These are phyloP conservation scores for Thymelicus lineola DNA, from an alignment of 2,888 invertebrate genomes.

Conservation along the genomic window DNA sequence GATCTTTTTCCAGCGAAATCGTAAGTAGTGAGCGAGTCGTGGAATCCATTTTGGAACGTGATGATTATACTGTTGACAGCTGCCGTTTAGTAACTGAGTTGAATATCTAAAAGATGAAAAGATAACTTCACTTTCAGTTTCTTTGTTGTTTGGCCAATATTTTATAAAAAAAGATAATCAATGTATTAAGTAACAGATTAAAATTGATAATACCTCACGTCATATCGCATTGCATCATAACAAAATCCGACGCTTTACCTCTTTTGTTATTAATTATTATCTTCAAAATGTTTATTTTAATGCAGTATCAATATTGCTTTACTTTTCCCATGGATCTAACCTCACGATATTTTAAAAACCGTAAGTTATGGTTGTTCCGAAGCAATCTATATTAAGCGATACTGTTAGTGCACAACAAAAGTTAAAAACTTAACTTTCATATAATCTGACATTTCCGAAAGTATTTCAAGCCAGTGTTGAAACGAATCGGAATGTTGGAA, in stretches of 20 bases:
- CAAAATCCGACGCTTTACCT: not conserved
- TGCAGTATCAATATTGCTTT: no score
- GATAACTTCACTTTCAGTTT: slow-evolving; percentile 22
- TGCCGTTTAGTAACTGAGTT: slow-evolving; percentile 23
- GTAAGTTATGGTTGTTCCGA: no score
- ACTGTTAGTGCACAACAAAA: no score
- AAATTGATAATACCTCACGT: no score
- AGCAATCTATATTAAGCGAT: no score
- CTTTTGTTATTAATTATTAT: not conserved
- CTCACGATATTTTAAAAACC: no score
- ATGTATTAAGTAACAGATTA: not conserved
- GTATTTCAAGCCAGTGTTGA: not conserved
- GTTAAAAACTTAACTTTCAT: not conserved
- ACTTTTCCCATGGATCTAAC: no score
- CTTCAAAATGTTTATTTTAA: not conserved
- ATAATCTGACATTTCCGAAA: not conserved
- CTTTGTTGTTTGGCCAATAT: slow-evolving; percentile 1
- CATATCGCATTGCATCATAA: no score
- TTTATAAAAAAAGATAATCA: not conserved
- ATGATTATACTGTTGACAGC: slow-evolving; percentile 31
- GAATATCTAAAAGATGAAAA: slow-evolving; percentile 17
- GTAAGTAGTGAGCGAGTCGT: slow-evolving; percentile 64
- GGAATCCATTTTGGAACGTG: slow-evolving; percentile 57
- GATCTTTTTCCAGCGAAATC: slow-evolving; percentile 77
- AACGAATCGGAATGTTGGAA: slow-evolving; percentile 1